These are phyloP conservation scores for Ceratothoa steindachneri DNA, from an alignment of 2,888 invertebrate genomes.

Conservation along the genomic window DNA sequence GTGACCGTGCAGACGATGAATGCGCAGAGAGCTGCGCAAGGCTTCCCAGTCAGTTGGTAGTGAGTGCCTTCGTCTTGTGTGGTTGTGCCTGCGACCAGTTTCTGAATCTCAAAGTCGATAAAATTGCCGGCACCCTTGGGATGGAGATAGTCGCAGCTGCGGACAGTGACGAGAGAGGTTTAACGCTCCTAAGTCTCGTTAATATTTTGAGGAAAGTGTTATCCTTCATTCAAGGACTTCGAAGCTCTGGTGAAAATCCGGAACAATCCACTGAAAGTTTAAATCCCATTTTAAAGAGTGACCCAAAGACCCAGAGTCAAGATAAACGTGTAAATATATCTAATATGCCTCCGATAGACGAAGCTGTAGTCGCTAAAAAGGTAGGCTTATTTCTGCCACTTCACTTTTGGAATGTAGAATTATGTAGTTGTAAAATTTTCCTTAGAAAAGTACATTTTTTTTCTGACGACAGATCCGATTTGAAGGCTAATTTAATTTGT, in stretches of 20 bases:
- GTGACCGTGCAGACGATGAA: constrained; percentile 22
- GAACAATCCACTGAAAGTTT: background rate
- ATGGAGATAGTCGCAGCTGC: constrained; percentile 48
- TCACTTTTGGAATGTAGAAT: background rate
- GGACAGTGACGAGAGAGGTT: constrained; percentile 46
- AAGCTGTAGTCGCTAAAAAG: constrained; percentile 2
- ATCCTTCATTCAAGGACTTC: background rate
- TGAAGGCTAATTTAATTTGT: no score
- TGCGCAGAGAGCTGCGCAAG: constrained; percentile 15
- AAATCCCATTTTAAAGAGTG: background rate
- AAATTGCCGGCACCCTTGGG: background rate
- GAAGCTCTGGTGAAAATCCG: background rate
- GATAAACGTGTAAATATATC: background rate
- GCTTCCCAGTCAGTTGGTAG: background rate
- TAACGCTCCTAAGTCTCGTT: constrained; percentile 29
- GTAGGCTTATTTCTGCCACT: background rate
- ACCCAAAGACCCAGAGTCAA: no score
- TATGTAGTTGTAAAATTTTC: background rate
- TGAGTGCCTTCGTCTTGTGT: background rate
- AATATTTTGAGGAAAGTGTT: constrained; percentile 8
- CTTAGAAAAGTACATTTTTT: no score
- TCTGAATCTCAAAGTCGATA: background rate
- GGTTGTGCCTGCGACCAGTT: background rate
- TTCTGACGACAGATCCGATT: no score
- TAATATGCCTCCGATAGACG: constrained; percentile 10